These are phyloP conservation scores for Cremastinae sp. DNA, from an alignment of 2,888 invertebrate species.

Conservation along the genomic window DNA sequence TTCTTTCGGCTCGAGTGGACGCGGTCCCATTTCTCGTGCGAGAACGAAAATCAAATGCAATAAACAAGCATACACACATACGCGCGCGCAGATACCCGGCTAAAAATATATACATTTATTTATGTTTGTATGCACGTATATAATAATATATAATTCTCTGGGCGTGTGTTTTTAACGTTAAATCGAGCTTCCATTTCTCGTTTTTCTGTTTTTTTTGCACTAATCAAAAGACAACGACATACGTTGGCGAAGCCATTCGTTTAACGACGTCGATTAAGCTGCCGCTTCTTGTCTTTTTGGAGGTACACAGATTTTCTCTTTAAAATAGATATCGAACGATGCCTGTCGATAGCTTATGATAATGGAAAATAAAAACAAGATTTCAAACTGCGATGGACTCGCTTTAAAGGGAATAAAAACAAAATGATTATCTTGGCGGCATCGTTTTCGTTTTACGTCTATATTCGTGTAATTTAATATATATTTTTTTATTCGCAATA, in stretches of 20 bases:
- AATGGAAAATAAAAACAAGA: conserved; percentile 59
- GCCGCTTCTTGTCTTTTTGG: conserved; percentile 19
- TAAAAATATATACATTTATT: conserved; percentile 72
- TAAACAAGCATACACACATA: conserved; percentile 6
- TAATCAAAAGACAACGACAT: conserved; percentile 63
- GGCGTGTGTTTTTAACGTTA: conserved; percentile 30
- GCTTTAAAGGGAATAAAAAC: conserved; percentile 20
- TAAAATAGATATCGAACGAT: conserved; percentile 45
- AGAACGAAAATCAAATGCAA: conserved; percentile 24
- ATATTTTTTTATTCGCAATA: conserved; percentile 31
- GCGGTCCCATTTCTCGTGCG: conserved; percentile 19
- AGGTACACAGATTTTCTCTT: conserved; percentile 34
- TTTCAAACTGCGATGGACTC: conserved; percentile 21
- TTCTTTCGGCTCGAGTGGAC: conserved; percentile 32
- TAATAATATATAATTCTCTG: conserved; percentile 60
- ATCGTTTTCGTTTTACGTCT: conserved; percentile 12
- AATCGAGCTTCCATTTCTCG: conserved; percentile 18
- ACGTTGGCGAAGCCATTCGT: conserved; percentile 45
- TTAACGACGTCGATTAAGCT: conserved; percentile 41
- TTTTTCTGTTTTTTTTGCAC: conserved; percentile 44
- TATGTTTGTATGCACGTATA: conserved; percentile 63
- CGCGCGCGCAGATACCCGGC: conserved; percentile 66
- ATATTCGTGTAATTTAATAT: conserved; percentile 21
- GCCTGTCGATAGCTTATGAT: conserved; percentile 74
- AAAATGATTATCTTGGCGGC: conserved; percentile 29